phyloP scores from a whole-genome alignment of 2,113 vertebrate species.

The Pelodiscus sinensis region DNA sequence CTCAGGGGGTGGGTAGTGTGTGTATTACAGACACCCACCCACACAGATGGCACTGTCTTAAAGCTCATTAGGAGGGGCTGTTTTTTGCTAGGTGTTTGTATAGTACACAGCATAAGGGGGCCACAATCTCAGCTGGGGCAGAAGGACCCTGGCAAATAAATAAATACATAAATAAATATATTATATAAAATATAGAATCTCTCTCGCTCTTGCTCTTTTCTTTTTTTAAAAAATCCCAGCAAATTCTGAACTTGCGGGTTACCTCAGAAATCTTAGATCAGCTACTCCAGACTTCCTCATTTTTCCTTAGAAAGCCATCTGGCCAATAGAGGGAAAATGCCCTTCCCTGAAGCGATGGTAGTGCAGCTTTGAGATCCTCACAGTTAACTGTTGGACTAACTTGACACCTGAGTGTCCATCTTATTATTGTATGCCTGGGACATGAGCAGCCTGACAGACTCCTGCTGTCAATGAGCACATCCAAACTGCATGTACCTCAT shows the following conservation, averaged over 20 bases:
- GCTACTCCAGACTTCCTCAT: background rate
- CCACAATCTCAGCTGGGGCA: background rate
- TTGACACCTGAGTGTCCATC: background rate
- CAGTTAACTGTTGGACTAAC: background rate
- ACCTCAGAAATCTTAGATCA: background rate
- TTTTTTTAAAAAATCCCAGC: background rate
- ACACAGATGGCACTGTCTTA: no score
- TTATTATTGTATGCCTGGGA: background rate
- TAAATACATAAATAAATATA: no score
- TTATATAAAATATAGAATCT: no score
- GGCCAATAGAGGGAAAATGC: background rate
- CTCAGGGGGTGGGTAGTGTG: background rate
- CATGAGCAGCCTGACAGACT: background rate
- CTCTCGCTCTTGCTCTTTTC: no score
- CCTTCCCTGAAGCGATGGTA: background rate
- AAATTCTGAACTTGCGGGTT: background rate
- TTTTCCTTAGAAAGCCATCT: background rate
- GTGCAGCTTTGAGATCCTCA: background rate
- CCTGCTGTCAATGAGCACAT: background rate
- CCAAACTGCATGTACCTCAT: background rate
- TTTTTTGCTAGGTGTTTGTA: background rate
- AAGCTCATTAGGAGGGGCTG: background rate
- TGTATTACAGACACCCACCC: no score
- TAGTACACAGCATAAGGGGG: background rate
- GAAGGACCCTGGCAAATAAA: no score